Percentiles rank a stretch among this genome's conserved stretches.
Conservation (phyloP, 2,888 invertebrate genomes). For the Petrophora chlorosata region DNA sequence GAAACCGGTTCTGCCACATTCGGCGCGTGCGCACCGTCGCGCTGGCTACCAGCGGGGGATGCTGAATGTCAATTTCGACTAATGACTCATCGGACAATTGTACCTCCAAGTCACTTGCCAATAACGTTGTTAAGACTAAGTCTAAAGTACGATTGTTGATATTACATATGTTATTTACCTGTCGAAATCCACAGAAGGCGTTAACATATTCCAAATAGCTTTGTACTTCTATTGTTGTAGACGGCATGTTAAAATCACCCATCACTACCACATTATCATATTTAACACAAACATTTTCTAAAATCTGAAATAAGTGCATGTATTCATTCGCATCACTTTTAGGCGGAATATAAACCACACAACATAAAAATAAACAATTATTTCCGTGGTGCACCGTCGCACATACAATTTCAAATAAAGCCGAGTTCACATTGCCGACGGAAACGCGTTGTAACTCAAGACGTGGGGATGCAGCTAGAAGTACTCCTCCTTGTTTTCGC, state of each 20-base stretch:
- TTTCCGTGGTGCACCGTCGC: not conserved
- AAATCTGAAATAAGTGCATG: too few relatives aligned
- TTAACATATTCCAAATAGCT: conserved; percentile 8
- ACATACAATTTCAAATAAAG: not conserved
- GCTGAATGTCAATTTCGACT: not conserved
- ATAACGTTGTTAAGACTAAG: not conserved
- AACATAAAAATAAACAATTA: not conserved
- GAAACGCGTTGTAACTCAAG: not conserved
- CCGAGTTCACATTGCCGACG: not conserved
- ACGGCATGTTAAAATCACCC: too few relatives aligned
- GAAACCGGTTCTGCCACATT: too few relatives aligned
- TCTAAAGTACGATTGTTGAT: too few relatives aligned
- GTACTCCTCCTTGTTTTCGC: too few relatives aligned
- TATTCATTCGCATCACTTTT: not conserved
- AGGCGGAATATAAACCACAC: not conserved
- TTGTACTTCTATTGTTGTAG: not conserved
- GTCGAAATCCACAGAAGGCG: not conserved
- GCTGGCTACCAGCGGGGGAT: not conserved
- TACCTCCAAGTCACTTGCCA: not conserved
- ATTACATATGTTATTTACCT: conserved; percentile 2
- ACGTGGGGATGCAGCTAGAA: not conserved
- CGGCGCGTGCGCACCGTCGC: too few relatives aligned
- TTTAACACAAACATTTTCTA: not conserved
- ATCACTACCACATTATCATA: not conserved
- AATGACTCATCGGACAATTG: not conserved